Base-by-base conservation (phyloP, 2,888 invertebrate genomes). In the Aleiodes alternator region DNA sequence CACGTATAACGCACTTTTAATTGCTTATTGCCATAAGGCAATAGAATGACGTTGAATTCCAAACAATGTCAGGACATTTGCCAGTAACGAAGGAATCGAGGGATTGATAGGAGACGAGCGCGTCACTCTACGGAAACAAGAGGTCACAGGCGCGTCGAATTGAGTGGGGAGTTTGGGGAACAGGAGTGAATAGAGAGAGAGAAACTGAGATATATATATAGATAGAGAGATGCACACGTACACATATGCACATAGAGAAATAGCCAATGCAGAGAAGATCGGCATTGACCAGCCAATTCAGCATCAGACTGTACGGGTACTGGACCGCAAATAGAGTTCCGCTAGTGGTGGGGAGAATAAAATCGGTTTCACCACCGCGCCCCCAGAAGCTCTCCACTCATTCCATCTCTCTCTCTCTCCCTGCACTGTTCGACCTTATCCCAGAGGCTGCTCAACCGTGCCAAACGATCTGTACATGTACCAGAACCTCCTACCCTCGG, bases 321-420 rank as follows among this genome's bases (percentile, higher is more conserved):
- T 86, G 86, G 82, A 86, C 87, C 87, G 84, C 87, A 88, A 88
- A 88, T 88, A 86, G 86, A 87, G 86, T 87, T 86, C 85, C 82
- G 80, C 84, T 82, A 81, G 82, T 82, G 84, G 82, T 29, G 57
- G 57, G 68, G 84, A 81, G 84, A 87, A 87, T 87, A 87, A 87
- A 88, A 87, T 86, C 84, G 82, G 79, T 76, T 69, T 72, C 61
- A 78, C 79, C 74, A 71, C 34, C 38, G 59, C 3, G 29, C 23
- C 78, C 76, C 68, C 74, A 61, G 48, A 76, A 73, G 72, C 43
- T 51, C 61, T 11, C 6, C 73, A 34, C 66, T 29, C 16, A 9
- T 43, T 43, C 61, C 53, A 7, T 14, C 56, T 9, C 31, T 50
- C 55, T n/a, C 16, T 53, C 53, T 14, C 34, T 38, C 59, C 31